These are phyloP conservation scores for Meloidogyne floridensis DNA, from an alignment of 1,140 invertebrate species.

Conservation along the genomic window DNA sequence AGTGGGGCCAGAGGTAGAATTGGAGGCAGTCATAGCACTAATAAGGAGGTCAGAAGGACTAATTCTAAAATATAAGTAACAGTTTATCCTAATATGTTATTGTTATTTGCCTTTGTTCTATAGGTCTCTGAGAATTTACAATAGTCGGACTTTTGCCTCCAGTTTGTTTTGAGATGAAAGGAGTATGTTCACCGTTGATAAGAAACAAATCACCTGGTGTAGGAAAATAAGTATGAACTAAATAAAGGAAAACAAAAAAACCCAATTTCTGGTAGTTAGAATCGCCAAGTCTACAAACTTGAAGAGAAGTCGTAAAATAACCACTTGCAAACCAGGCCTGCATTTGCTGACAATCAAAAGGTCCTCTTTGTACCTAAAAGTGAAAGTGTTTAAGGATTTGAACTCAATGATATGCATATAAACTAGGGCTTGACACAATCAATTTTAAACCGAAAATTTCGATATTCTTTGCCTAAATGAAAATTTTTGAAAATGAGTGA, in stretches of 20 bases:
- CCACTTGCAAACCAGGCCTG: slow-evolving; percentile 49
- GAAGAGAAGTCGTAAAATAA: slow-evolving; percentile 42
- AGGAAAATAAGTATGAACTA: slow-evolving; percentile 11
- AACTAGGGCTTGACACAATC: too few species aligned
- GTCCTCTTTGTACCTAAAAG: slow-evolving; percentile 37
- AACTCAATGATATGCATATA: too few species aligned
- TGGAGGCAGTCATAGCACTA: not conserved
- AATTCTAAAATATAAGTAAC: not conserved
- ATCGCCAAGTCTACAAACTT: slow-evolving; percentile 25
- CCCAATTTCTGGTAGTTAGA: slow-evolving; percentile 34
- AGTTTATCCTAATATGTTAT: not conserved
- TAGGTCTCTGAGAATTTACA: not conserved
- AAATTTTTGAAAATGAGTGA: too few species aligned
- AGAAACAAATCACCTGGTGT: slow-evolving; percentile 46
- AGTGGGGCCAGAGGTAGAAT: not conserved
- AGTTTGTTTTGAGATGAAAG: slow-evolving; percentile 29
- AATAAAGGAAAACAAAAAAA: slow-evolving; percentile 21
- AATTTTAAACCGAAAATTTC: too few species aligned
- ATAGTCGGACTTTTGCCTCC: not conserved
- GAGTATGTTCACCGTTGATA: slow-evolving; percentile 42
- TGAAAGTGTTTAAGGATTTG: not conserved
- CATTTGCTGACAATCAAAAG: slow-evolving; percentile 50
- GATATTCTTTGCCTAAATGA: too few species aligned
- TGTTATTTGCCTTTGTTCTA: not conserved
- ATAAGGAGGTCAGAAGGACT: slow-evolving; percentile 22